A percentile compares a stretch with the other conserved stretches of the same genome.
Conservation (phyloP, 53 echinoderm and acorn worm species). For the Luidia sarsii region DNA sequence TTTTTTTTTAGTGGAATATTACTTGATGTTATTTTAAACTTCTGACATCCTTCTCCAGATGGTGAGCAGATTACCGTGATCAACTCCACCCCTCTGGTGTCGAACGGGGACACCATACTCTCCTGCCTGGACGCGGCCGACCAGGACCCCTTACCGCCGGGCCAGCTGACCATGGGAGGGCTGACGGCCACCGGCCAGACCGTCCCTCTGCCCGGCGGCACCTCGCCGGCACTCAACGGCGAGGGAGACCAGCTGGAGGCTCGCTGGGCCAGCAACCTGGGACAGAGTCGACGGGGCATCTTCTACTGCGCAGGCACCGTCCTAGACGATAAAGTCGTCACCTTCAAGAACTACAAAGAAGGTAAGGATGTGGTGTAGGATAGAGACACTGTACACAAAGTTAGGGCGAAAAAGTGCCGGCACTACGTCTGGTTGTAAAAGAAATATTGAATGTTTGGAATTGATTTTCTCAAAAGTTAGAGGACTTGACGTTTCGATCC, state of each 20-base stretch:
- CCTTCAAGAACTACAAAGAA: slow-evolving; percentile 72
- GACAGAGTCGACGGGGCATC: slow-evolving; percentile 63
- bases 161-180: slow-evolving; percentile 63
- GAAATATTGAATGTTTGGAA: too few relatives aligned
- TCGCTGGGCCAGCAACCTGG: slow-evolving; percentile 58
- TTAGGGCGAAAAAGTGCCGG: too few relatives aligned
- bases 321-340: slow-evolving; percentile 37
- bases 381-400: too few relatives aligned
- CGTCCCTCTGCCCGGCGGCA: slow-evolving; percentile 4
- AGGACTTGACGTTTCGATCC: too few relatives aligned
- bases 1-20: neutral
- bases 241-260: slow-evolving; percentile 57
- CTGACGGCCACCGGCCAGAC: slow-evolving; percentile 27
- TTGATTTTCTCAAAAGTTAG: too few relatives aligned
- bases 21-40: neutral
- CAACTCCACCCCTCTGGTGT: slow-evolving; percentile 81
- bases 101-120: slow-evolving; percentile 61
- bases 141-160: slow-evolving; percentile 3
- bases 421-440: too few relatives aligned
- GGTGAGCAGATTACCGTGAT: slow-evolving; percentile 66
- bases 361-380: too few relatives aligned
- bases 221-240: slow-evolving; percentile 13
- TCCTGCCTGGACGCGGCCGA: slow-evolving; percentile 75
- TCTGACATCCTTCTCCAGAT: slow-evolving; percentile 23
- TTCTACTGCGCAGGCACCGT: slow-evolving; percentile 64